phyloP scores from a whole-genome alignment of 2,113 vertebrate species.

The Cranoglanis bouderius region DNA sequence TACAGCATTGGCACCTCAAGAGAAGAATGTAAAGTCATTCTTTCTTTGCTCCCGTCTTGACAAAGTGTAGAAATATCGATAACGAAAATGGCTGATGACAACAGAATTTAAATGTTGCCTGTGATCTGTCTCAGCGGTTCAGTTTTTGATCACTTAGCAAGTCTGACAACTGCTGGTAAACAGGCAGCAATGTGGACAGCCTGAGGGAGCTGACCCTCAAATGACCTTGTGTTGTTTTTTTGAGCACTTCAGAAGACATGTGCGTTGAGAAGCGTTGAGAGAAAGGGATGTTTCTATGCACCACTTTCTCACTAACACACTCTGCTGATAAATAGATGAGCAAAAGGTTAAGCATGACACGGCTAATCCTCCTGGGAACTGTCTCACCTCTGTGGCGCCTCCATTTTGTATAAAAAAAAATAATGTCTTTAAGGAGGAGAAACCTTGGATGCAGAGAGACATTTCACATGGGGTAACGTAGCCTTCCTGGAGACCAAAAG shows the following conservation, averaged over 20 bases:
- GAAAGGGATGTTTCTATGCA: conserved; percentile 36
- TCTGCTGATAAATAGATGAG: conserved; percentile 62
- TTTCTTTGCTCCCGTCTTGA: conserved; percentile 3
- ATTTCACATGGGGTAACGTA: conserved; percentile 15
- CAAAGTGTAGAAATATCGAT: neutral
- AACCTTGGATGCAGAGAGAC: conserved; percentile 14
- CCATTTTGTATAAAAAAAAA: conserved; percentile 59
- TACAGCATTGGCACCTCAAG: neutral
- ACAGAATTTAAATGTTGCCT: conserved; percentile 8
- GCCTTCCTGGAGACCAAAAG: conserved; percentile 11
- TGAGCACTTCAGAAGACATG: neutral
- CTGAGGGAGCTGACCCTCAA: conserved; percentile 61
- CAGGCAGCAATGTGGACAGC: neutral
- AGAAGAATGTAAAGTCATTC: conserved; percentile 18
- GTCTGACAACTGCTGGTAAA: conserved; percentile 1
- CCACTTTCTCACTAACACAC: conserved; percentile 52
- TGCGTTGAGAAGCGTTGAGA: neutral
- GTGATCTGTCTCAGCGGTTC: neutral
- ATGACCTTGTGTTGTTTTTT: conserved; percentile 56
- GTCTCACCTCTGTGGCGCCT: conserved; percentile 59
- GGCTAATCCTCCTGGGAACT: conserved; percentile 66
- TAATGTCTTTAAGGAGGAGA: conserved; percentile 41
- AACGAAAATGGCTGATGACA: conserved; percentile 10
- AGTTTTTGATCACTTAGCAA: neutral
- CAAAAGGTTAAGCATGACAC: conserved; percentile 68